Percentiles rank a stretch among this genome's conserved stretches.
Conservation (phyloP, 2,113 vertebrate genomes). For the Mesoclemmys tuberculata region DNA sequence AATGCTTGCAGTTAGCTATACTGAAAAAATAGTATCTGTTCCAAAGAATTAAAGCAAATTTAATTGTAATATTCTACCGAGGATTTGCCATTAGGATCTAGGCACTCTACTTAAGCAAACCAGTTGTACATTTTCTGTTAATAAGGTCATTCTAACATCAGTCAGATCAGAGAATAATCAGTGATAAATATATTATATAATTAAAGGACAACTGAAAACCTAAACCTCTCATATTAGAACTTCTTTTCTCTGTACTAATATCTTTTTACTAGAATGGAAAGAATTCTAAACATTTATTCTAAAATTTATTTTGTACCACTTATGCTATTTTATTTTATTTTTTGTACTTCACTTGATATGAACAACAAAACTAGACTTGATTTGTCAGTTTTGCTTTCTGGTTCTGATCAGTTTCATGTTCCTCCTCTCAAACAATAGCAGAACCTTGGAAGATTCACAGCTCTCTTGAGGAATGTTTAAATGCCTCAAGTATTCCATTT, state of each 20-base stretch:
- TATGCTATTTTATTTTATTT: background rate
- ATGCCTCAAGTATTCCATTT: slow-evolving; percentile 3
- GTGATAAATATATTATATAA: background rate
- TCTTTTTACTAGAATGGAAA: background rate
- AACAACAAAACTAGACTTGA: background rate
- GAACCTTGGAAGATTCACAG: background rate
- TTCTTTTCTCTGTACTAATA: background rate
- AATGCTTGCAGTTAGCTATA: background rate
- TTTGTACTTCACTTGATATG: background rate
- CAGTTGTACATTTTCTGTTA: background rate
- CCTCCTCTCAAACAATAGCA: background rate
- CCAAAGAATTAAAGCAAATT: background rate
- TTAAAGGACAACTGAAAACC: background rate
- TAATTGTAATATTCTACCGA: background rate
- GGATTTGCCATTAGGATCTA: background rate
- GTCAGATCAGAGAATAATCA: background rate
- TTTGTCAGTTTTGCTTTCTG: background rate
- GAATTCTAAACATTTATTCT: background rate
- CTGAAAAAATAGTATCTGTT: background rate
- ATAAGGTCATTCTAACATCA: background rate
- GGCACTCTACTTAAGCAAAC: background rate
- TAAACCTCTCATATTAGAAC: background rate
- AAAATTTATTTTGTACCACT: background rate
- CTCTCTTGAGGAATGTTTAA: background rate
- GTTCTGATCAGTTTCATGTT: background rate